These are phyloP conservation scores for Pedionomus torquatus DNA, from an alignment of 2,113 vertebrate species.

Conservation along the genomic window DNA sequence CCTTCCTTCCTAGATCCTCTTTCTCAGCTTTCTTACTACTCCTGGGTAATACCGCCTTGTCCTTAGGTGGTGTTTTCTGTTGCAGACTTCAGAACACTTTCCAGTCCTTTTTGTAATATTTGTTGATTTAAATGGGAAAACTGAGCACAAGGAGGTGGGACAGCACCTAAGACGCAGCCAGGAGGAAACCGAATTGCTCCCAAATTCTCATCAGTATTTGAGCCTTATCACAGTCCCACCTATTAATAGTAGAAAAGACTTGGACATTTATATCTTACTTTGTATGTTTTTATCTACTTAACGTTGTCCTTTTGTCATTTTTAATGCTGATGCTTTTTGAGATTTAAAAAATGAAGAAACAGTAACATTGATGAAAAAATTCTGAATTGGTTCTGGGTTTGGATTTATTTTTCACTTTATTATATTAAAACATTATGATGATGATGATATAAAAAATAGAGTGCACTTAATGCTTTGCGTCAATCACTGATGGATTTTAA, in stretches of 20 bases:
- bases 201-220: background rate
- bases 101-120: background rate
- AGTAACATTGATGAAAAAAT: background rate
- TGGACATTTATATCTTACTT: background rate
- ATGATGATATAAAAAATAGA: background rate
- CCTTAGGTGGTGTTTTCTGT: background rate
- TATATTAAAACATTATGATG: background rate
- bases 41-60: background rate
- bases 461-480: background rate
- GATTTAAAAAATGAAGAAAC: background rate
- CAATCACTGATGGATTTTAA: background rate
- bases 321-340: background rate
- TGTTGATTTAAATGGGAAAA: background rate
- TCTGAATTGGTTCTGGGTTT: background rate
- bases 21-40: background rate
- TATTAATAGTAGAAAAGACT: background rate
- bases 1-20: background rate
- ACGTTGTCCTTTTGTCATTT: background rate
- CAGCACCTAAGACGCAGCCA: background rate
- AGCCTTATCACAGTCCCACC: fast-evolving
- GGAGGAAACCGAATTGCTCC: background rate
- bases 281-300: background rate
- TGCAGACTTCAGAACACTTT: background rate
- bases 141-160: background rate
- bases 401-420: background rate